Evolutionary conservation across 2,888 invertebrate species (phyloP).

Genomic region (Balanococcus diminutus): DNA sequence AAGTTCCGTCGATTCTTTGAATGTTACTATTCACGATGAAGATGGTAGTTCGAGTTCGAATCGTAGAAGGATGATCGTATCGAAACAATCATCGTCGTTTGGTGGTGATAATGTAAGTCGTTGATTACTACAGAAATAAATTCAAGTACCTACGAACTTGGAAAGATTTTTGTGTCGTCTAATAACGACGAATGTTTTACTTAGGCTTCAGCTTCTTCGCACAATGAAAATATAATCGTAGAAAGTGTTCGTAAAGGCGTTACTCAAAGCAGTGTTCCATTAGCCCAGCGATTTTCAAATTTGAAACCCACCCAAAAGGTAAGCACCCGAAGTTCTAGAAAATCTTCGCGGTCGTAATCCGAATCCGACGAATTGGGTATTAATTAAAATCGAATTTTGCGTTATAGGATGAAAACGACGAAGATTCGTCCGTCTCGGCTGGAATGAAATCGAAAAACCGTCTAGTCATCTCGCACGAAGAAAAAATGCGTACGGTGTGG

Average conservation of each 20-base stretch:
- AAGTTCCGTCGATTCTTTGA: background rate
- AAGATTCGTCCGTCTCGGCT: background rate
- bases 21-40: background rate
- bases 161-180: background rate
- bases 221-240: slow-evolving; percentile 43
- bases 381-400: background rate
- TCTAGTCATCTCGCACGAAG: background rate
- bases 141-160: background rate
- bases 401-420: background rate
- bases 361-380: background rate
- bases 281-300: slow-evolving; percentile 48
- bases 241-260: slow-evolving; percentile 51
- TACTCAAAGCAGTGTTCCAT: slow-evolving; percentile 46
- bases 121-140: background rate
- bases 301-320: background rate
- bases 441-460: background rate
- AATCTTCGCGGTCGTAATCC: background rate
- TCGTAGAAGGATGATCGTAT: slow-evolving; percentile 36
- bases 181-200: background rate
- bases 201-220: background rate
- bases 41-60: background rate
- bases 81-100: background rate
- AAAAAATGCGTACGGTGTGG: slow-evolving; percentile 2
- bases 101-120: background rate
- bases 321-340: background rate